Conservation (phyloP, 2,113 vertebrate species). For the Leucosticte australis region DNA sequence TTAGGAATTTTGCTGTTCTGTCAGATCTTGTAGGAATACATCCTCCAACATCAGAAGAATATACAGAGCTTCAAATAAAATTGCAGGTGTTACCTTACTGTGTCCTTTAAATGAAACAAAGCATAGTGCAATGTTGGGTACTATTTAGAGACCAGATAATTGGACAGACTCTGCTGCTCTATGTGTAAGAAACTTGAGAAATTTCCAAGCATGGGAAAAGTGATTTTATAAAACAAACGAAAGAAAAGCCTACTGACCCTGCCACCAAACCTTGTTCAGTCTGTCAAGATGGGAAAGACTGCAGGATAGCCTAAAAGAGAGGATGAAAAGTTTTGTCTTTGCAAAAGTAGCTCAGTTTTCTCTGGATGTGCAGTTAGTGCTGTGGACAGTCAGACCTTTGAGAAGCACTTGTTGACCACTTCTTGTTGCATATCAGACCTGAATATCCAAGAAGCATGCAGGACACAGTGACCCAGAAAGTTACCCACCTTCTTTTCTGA, state of each 20-base stretch:
- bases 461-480: neutral
- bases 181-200: neutral
- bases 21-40: neutral
- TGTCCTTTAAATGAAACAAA: neutral
- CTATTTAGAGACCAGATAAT: neutral
- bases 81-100: neutral
- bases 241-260: rapidly evolving
- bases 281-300: neutral
- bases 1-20: neutral
- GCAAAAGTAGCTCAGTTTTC: neutral
- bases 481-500: neutral
- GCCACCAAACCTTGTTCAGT: neutral
- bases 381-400: neutral
- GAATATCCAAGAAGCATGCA: neutral
- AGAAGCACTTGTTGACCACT: neutral
- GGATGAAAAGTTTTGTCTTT: neutral
- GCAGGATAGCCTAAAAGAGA: neutral
- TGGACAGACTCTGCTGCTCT: neutral
- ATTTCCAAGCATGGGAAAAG: neutral
- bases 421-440: neutral
- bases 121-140: neutral
- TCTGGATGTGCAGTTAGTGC: neutral
- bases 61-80: neutral
- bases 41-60: neutral
- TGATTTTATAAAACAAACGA: neutral